Base-by-base conservation (phyloP, 2,113 vertebrate species). In the Rhagologus leucostigma region DNA sequence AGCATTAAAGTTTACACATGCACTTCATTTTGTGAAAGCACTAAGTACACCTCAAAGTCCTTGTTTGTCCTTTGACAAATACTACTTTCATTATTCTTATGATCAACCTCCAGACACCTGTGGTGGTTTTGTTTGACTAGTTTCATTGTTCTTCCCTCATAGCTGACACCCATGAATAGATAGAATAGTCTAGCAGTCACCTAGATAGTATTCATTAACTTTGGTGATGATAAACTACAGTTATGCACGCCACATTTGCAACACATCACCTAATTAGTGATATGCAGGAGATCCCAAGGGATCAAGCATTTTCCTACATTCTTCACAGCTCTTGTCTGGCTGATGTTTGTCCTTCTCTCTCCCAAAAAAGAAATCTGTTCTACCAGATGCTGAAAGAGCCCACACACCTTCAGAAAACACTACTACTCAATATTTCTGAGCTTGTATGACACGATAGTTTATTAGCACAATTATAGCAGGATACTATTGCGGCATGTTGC, bases 401-500 rank as follows among this genome's bases (percentile, higher is more conserved):
- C 42, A 53, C 70, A 74, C 29, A 85, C 19, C 21, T 69, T 69
- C 78, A 78, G 64, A 74, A 16, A 81, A 39, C n/a, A 30, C 9
- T n/a, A 41, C 24, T 57, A 30, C 37, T 62, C 70, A 82, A 3
- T n/a, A 44, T 49, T 78, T 75, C 70, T 83, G 56, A 85, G 42
- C 20, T 67, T 67, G 15, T 41, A 20, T 1, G 1, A 79, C 33
- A 42, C 0, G 0, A 30, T 12, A 39, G 44, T 23, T 57, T 69
- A 53, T 32, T 57, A 84, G 20, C 20, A 60, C 20, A 59, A 46
- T 57, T 89, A 49, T 5, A 65, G 35, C 3, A 4, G n/a, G 18
- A 52, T 39, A 60, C 7, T 60, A 18, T 8, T 57, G 59, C 18
- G 49, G 49, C 7, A 60, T 21, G 55, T 27, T 59, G 32, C 32